Evolutionary conservation across 2,797 vertebrate genomes (phyloP), one percentile per base, ranked within the genome.

Genomic region (Periparus ater): DNA sequence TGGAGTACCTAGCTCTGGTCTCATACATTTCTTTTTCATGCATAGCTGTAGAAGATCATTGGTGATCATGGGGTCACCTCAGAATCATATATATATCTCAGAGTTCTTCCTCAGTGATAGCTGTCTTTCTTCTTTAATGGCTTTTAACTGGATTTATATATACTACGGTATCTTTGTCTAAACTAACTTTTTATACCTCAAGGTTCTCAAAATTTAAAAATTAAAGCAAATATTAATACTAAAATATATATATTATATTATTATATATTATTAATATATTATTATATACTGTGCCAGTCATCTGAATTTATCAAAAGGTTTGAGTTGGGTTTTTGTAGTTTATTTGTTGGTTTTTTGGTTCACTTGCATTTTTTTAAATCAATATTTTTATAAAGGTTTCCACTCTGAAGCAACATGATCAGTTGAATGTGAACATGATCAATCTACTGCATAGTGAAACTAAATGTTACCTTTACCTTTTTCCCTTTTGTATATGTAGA

Each of bases 1-100:
- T 0, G 0, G 53, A 2, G 2, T 45, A 17, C 2, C 9, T n/a
- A 20, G 3, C 38, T 77, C 54, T 44, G 13, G 26, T 42, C 34
- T 79, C 51, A 72, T 40, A 36, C 1, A 38, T 16, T 58, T 68
- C 6, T 54, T 81, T 70, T 83, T 11, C 23, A 32, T 22, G 27
- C 20, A 53, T 2, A 65, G 12, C 10, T 85, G 10, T 18, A 73
- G 29, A 70, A 54, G 21, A 12, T 29, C 36, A 50, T 3, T 3
- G 6, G 1, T 71, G 34, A 38, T 13, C 15, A 60, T 27, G 25
- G 48, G 76, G 70, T 68, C 7, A 62, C 17, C 27, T 20, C 30
- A 26, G 9, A 54, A 11, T 34, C 25, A 12, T 61, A 29, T 38
- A n/a, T n/a, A 29, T 48, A 58, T 23, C 2, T 53, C 11, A 23